Evolutionary conservation across 2,113 vertebrate species (phyloP).

Genomic region (Nerophis ophidion): DNA sequence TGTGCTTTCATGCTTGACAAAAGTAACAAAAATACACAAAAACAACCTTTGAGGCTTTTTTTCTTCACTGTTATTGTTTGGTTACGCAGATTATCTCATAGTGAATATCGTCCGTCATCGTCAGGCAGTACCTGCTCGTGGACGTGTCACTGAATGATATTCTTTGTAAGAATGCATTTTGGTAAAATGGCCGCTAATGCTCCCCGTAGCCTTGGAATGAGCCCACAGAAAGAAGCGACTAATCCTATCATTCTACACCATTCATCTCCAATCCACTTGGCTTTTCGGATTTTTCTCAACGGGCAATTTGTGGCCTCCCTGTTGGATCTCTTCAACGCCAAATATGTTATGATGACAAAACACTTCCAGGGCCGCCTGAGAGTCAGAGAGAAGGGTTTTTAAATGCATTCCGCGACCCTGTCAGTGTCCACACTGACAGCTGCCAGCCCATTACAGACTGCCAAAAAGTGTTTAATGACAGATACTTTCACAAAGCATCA

Average conservation of each 20-base stretch:
- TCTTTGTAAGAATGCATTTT: slow-evolving; percentile 45
- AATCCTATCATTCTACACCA: slow-evolving; percentile 70
- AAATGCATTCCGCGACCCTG: slow-evolving; percentile 58
- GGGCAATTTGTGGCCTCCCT: slow-evolving; percentile 68
- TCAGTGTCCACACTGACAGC: slow-evolving; percentile 54
- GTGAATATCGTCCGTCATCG: slow-evolving; percentile 40
- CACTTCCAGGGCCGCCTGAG: slow-evolving; percentile 53
- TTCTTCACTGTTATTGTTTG: slow-evolving; percentile 28
- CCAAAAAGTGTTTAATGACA: slow-evolving; percentile 62
- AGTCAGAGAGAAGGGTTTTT: slow-evolving; percentile 52
- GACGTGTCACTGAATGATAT: slow-evolving; percentile 32
- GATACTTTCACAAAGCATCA: slow-evolving; percentile 51
- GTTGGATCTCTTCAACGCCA: slow-evolving; percentile 55
- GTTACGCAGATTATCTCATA: slow-evolving; percentile 40
- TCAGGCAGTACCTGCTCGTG: slow-evolving; percentile 21
- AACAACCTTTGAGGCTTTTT: slow-evolving; percentile 19
- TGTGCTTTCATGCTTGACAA: too few relatives aligned
- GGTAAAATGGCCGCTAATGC: slow-evolving; percentile 51
- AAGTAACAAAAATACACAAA: too few relatives aligned
- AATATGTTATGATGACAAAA: slow-evolving; percentile 63
- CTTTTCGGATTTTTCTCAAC: slow-evolving; percentile 63
- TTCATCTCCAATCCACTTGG: slow-evolving; percentile 69
- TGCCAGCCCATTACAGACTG: slow-evolving; percentile 40
- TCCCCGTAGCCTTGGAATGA: slow-evolving; percentile 58
- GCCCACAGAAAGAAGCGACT: slow-evolving; percentile 56